phyloP scores from a whole-genome alignment of 2,888 invertebrate species.

The Charanyca ferruginea region DNA sequence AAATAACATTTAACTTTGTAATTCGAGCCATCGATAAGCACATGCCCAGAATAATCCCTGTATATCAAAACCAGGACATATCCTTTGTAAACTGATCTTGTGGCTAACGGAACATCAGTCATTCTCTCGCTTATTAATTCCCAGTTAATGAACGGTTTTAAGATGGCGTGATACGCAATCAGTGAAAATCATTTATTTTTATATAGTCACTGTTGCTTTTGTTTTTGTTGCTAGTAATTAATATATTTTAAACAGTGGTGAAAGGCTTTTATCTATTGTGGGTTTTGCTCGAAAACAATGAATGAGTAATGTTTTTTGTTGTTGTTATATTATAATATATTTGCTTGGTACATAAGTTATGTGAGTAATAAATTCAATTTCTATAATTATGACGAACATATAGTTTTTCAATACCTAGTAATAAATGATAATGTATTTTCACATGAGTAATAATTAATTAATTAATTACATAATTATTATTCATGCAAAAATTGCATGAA shows the following conservation, averaged over 20 bases:
- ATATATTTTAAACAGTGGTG: constrained; percentile 23
- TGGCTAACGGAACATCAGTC: constrained; percentile 59
- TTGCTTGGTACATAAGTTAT: background rate
- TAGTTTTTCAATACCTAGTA: too few species aligned
- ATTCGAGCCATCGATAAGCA: constrained; percentile 6
- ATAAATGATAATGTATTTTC: too few species aligned
- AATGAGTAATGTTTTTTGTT: background rate
- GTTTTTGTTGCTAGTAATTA: constrained; percentile 33
- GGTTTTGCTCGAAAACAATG: background rate
- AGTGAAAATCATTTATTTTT: constrained; percentile 37
- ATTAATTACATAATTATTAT: too few species aligned
- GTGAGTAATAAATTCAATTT: background rate
- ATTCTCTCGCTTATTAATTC: constrained; percentile 69
- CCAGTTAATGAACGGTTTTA: constrained; percentile 67
- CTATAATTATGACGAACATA: background rate
- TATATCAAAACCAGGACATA: constrained; percentile 13
- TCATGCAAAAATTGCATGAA: too few species aligned
- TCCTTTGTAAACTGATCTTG: constrained; percentile 24
- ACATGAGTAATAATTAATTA: too few species aligned
- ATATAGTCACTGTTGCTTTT: constrained; percentile 30
- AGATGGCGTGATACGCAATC: constrained; percentile 59
- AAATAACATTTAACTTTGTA: constrained; percentile 17
- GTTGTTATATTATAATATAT: background rate
- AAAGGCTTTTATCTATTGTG: constrained; percentile 10
- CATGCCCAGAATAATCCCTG: background rate